Evolutionary conservation across 2,797 vertebrate species (phyloP).

Genomic region (Silurus aristotelis): DNA sequence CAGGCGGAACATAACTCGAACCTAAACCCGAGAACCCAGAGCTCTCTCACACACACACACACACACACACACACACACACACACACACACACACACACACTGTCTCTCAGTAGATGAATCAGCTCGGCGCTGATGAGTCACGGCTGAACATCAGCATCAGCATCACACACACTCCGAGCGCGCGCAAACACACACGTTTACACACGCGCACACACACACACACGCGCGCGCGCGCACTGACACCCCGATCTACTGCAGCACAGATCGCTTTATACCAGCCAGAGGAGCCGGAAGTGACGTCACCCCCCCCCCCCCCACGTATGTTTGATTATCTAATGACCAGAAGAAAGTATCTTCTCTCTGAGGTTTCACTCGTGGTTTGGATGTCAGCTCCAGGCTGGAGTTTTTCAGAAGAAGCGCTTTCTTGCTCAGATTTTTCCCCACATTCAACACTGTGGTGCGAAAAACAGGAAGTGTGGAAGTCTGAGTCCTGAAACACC

Average conservation of each 20-base stretch:
- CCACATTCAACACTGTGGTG: no score
- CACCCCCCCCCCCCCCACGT: neutral
- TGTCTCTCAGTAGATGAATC: no score
- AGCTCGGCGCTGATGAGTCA: neutral
- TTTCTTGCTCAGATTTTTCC: no score
- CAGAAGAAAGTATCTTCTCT: no score
- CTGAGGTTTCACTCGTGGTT: no score
- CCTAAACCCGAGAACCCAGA: neutral
- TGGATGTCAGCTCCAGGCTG: no score
- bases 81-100: no score
- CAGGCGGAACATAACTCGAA: neutral
- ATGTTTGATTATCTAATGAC: no score
- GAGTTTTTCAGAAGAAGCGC: no score
- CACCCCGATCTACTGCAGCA: neutral
- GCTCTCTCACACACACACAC: neutral
- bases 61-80: no score
- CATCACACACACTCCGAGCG: neutral
- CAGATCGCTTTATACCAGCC: neutral
- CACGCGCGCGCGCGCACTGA: neutral
- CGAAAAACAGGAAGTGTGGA: no score
- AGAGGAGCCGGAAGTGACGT: neutral
- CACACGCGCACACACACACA: neutral
- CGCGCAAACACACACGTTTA: neutral
- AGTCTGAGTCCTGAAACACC: no score
- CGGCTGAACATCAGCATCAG: slow-evolving; percentile 13